Evolutionary conservation across 2,797 vertebrate species (phyloP), one percentile per base, ranked within the genome.

Genomic region (Cynodonichthys magdalenae): DNA sequence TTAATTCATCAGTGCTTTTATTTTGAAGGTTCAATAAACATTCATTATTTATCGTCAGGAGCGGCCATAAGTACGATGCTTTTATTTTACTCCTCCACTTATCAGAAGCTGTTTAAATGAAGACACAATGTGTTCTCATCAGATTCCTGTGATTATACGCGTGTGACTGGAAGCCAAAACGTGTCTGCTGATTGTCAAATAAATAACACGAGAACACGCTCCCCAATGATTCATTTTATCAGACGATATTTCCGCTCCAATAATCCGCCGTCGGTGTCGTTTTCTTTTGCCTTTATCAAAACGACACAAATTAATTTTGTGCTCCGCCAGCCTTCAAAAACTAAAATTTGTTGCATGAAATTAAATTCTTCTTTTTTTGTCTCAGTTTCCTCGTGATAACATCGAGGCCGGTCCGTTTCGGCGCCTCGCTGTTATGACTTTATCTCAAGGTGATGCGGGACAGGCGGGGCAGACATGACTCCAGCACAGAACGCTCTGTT

Each of bases 31-130:
- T 79, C 68, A 63, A 80, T 48, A 65, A 78, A 42, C 41, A 51
- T 82, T 82, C 54, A 71, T 71, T n/a, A 54, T 78, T 82, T 64
- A 66, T 76, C 53, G 67, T 47, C 64, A 47, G 39, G 29, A 31
- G 42, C 68, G 62, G 66, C 74, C 42, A 19, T 62, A 29, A 29
- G n/a, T n/a, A n/a, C 3, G 24, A 58, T 3, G 1, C 61, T 71
- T 6, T n/a, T 46, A 3, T 46, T 83, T 80, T 51, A 77, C 63
- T 63, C 19, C 5, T 57, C 45, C 41, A 74, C 55, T 69, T 57
- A 66, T 31, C 45, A 15, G 53, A 61, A 77, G 36, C 66, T 12
- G 51, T 57, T 56, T 63, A 46, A 74, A 65, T 51, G 31, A 49
- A 46, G 53, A 28, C 55, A 41, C 44, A 52, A 59, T 36, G 8